Percentiles rank a stretch among this genome's conserved stretches.
Conservation (phyloP, 2,888 invertebrate species). For the Alloscopus bannaensis region DNA sequence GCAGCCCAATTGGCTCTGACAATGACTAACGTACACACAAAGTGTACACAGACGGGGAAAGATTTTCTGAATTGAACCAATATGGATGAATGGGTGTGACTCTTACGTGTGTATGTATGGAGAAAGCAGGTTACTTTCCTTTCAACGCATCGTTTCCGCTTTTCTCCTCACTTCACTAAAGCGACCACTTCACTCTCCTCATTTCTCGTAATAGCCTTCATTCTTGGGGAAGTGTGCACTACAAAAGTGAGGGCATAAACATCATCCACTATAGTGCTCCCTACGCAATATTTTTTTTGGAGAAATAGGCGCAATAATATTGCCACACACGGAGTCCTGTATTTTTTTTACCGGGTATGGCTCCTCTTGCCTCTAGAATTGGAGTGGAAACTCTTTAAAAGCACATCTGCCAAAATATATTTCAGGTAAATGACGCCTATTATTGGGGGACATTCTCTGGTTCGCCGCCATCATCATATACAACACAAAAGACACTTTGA, state of each 20-base stretch:
- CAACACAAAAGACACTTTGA: not conserved
- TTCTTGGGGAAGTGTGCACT: constrained; percentile 7
- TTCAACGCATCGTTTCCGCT: constrained; percentile 45
- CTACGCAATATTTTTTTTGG: not conserved
- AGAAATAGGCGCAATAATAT: not conserved
- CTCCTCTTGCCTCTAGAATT: not conserved
- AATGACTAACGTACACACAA: constrained; percentile 40
- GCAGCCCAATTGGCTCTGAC: constrained; percentile 48
- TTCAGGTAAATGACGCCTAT: constrained; percentile 1
- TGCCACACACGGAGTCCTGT: too few species aligned
- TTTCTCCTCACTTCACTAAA: constrained; percentile 34
- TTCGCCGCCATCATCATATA: not conserved
- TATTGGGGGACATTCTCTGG: constrained; percentile 5
- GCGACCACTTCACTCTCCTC: constrained; percentile 43
- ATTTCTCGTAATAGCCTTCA: constrained; percentile 40
- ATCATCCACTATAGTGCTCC: constrained; percentile 3
- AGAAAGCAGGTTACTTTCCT: constrained; percentile 40
- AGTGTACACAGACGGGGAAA: not conserved
- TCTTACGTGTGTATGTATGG: not conserved
- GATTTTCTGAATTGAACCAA: constrained; percentile 7
- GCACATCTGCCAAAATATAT: constrained; percentile 15
- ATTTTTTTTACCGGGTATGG: not conserved
- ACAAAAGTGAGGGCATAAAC: not conserved
- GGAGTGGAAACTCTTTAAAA: constrained; percentile 11
- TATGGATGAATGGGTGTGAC: constrained; percentile 24